Conservation (phyloP, 2,888 invertebrate species). For the Falcaria lacertinaria region DNA sequence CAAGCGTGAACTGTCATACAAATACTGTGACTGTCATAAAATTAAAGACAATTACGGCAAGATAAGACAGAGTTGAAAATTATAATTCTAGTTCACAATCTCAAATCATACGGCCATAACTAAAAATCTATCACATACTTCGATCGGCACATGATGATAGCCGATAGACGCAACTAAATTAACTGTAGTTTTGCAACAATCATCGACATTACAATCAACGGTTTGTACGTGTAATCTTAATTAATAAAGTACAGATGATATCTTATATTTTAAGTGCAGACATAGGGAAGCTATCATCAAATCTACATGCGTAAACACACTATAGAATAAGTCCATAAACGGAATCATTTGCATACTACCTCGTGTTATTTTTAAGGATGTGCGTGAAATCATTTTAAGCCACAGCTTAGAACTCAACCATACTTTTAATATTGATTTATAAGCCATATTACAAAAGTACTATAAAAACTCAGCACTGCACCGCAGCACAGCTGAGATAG, state of each 20-base stretch:
- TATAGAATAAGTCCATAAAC: conserved; percentile 20
- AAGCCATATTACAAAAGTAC: no score
- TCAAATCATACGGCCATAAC: no score
- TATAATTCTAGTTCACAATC: no score
- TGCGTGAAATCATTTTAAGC: neutral
- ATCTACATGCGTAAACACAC: conserved; percentile 41
- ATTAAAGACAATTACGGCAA: no score
- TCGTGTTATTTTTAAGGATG: neutral
- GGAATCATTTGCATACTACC: conserved; percentile 24
- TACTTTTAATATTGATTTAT: no score
- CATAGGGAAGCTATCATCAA: conserved; percentile 20
- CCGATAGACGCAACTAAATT: no score
- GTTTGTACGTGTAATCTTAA: conserved; percentile 3
- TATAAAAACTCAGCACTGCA: no score
- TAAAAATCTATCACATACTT: no score
- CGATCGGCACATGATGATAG: no score
- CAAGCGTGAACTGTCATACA: neutral
- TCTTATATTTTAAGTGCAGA: neutral
- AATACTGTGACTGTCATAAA: neutral
- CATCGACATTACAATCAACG: neutral
- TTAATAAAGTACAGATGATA: conserved; percentile 21
- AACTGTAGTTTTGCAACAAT: neutral
- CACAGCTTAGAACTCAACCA: no score
- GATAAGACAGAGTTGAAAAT: no score
- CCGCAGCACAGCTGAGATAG: no score